A percentile compares a stretch with the other conserved stretches of the same genome.
These are phyloP conservation scores for Heptranchias perlo DNA, from an alignment of 2,113 vertebrate species.

Conservation along the genomic window DNA sequence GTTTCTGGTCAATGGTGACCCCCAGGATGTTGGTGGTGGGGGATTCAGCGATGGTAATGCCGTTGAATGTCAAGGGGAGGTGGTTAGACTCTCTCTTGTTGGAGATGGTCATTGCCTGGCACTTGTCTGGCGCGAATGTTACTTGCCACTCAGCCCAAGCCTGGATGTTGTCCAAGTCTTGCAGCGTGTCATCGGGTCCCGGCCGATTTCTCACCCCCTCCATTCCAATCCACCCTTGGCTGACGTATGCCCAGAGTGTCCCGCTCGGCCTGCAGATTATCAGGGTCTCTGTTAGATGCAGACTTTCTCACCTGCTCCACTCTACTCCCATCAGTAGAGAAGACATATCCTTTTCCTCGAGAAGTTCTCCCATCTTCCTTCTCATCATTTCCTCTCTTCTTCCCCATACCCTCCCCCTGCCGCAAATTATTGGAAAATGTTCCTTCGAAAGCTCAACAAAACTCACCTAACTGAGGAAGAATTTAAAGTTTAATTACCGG, in stretches of 20 bases:
- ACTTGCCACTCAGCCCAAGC: no score
- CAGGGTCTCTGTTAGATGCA: not conserved
- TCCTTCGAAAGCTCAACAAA: not conserved
- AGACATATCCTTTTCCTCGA: not conserved
- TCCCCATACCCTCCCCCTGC: no score
- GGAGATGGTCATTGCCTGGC: no score
- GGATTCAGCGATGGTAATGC: no score
- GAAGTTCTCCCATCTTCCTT: not conserved
- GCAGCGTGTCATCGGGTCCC: no score
- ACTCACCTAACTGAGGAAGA: not conserved
- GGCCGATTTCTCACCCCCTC: not conserved
- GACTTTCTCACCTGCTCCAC: not conserved
- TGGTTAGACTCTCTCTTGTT: no score
- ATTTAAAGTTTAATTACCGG: not conserved
- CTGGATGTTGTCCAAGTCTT: no score
- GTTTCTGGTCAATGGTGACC: no score
- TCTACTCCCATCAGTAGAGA: not conserved
- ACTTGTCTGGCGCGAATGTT: no score
- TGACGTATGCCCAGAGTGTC: not conserved
- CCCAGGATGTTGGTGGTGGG: no score
- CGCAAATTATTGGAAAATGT: not conserved
- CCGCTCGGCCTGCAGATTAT: not conserved
- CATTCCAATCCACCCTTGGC: not conserved
- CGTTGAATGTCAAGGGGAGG: no score
- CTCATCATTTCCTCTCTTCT: not conserved